Evolutionary conservation across 2,113 vertebrate species (phyloP), one percentile per base, ranked within the genome.

Genomic region (Butorides virescens): DNA sequence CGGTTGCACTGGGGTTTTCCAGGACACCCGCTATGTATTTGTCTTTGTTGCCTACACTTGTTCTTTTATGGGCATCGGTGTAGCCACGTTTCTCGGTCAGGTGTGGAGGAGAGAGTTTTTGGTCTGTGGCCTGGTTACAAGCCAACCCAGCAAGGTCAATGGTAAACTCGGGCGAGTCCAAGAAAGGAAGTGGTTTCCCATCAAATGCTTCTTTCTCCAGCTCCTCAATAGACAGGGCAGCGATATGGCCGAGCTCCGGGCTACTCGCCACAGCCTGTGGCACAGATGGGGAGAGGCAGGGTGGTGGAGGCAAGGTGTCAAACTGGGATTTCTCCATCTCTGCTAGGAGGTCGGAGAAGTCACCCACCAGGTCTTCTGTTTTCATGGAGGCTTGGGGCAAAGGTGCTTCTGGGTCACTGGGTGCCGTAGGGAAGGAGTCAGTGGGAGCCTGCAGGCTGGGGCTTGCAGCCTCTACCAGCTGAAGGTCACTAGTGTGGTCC

Each of bases 331-430:
- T 94, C 55, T 97, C 96, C 73, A 97, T 95, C 74, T 98, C 96
- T 1, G 67, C 97, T 50, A 98, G 90, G 44, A 97, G 98, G 47
- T 98, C 98, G 0, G 98, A 98, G 93, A 98, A 98, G 67, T 98
- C 98, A 58, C 97, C 98, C 39, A 91, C 96, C 17, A 97, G 84
- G 22, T 98, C 98, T 92, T 98, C 98, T 4, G 97, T 98, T 92
- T 98, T 99, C 77, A 98, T 94, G 1, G 97, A 97, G 63, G 97
- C 85, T 13, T 97, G 95, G n/a, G 97, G 92, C 77, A 95, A 66
- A 30, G 95, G 76, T 59, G 80, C 66, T 56, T 73, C 82, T 21
- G 92, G 86, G 34, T 97, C 90, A 26, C 84, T 78, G 7, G 87
- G 66, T 6, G 95, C 97, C 75, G 97, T 93, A 3, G 97, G 94